Conservation (phyloP, 2,113 vertebrate species). For the Columba livia region DNA sequence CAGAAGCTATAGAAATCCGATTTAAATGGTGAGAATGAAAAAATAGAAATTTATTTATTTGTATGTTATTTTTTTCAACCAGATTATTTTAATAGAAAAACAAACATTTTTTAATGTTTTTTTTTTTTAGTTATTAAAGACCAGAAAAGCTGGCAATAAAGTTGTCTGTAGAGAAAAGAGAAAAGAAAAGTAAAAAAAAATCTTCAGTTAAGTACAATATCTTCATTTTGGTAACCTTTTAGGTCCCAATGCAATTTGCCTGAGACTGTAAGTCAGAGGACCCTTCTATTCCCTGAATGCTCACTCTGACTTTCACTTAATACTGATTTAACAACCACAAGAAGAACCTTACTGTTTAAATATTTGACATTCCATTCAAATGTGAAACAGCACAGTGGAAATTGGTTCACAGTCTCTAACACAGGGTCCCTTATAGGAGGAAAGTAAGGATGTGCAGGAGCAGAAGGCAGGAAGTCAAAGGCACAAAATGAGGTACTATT, state of each 20-base stretch:
- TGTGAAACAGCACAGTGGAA: slow-evolving; percentile 48
- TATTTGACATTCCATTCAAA: slow-evolving; percentile 56
- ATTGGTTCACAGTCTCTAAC: slow-evolving; percentile 33
- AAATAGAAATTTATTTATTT: neutral
- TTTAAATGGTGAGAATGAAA: neutral
- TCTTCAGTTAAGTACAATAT: neutral
- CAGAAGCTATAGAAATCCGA: neutral
- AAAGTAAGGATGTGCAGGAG: neutral
- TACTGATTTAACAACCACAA: slow-evolving; percentile 45
- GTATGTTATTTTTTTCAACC: neutral
- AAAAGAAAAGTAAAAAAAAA: neutral
- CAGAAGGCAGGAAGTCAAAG: slow-evolving; percentile 36
- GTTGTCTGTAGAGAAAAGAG: neutral
- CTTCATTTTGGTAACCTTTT: slow-evolving; percentile 1
- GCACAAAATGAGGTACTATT: slow-evolving; percentile 2
- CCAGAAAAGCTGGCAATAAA: neutral
- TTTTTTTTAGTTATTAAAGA: neutral
- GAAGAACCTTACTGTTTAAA: slow-evolving; percentile 54
- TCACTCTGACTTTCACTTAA: slow-evolving; percentile 26
- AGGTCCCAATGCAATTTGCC: neutral
- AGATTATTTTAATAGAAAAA: neutral
- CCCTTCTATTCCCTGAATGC: neutral
- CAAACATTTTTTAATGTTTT: neutral
- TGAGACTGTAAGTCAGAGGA: neutral
- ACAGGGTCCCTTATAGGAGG: neutral